These are phyloP conservation scores for Heteronetta atricapilla DNA, from an alignment of 2,113 vertebrate genomes.

Conservation along the genomic window DNA sequence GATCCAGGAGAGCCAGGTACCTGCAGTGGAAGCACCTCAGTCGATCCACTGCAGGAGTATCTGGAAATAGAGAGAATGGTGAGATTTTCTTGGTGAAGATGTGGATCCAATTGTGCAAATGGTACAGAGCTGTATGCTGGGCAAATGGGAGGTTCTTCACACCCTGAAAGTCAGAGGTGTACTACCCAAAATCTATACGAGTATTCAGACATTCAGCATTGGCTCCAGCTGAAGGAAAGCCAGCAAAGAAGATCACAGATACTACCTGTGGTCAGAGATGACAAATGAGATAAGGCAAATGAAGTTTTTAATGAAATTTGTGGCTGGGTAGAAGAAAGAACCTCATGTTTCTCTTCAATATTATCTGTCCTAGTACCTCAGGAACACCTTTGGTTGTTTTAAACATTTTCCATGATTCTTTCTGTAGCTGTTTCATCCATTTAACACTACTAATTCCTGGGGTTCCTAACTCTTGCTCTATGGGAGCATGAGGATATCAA, in stretches of 20 bases:
- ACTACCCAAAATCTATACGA: not conserved
- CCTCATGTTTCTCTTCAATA: not conserved
- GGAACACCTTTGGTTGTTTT: not conserved
- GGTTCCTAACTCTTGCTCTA: not conserved
- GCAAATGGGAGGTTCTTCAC: not conserved
- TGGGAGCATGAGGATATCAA: not conserved
- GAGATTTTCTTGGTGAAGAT: not conserved
- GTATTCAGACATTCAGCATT: not conserved
- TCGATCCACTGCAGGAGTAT: not conserved
- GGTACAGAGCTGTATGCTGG: not conserved
- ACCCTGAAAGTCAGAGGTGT: not conserved
- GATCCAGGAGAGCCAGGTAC: not conserved
- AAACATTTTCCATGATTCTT: not conserved
- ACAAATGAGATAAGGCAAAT: not conserved
- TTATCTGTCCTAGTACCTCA: not conserved
- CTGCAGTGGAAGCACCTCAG: not conserved
- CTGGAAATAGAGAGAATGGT: not conserved
- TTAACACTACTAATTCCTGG: not conserved
- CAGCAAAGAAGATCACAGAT: not conserved
- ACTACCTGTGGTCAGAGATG: not conserved
- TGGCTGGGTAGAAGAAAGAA: not conserved
- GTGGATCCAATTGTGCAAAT: not conserved
- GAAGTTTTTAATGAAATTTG: not conserved
- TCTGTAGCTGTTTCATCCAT: not conserved
- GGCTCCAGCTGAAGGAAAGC: not conserved